Evolutionary conservation across 2,113 vertebrate species (phyloP), one percentile per base, ranked within the genome.

Genomic region (Vidua macroura): DNA sequence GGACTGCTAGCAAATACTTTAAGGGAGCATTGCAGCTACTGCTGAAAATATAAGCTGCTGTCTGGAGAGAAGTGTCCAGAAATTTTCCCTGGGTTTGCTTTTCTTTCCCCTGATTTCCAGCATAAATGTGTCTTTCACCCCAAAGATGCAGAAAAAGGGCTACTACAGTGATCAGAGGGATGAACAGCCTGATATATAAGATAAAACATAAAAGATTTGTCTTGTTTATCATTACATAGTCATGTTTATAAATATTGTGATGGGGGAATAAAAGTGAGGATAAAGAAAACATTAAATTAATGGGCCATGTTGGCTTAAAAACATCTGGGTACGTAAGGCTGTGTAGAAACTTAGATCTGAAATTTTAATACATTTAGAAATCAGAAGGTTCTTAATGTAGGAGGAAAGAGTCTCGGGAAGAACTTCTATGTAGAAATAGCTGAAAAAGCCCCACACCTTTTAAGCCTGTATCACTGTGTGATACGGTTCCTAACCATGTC

Each of bases 401-500:
- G 35, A 83, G 9, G 15, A 68, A 28, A 58, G 23, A 53, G 6
- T 18, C 6, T 90, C 1, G 5, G 13, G 11, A 79, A 49, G 33
- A 87, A 24, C 8, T 79, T 84, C 41, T 52, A 2, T 31, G 20
- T 31, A 75, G 52, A 85, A 82, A 20, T 23, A 83, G 25, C n/a
- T 79, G 16, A 48, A 76, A 90, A 49, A 66, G 7, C 4, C 33
- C 15, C 28, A 28, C 49, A 72, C 3, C 17, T 60, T 86, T 64
- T n/a, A 72, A 55, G 53, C 7, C 58, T 76, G 16, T 44, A 8
- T 15, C 17, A 44, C 37, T 74, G 6, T 41, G 31, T 60, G 70
- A 37, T 22, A 13, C 0, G 0, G 15, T 52, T 82, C 28, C 28
- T 76, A 1, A 1, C 22, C 2, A 0, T 51, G 37, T 10, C 37